phyloP scores from a whole-genome alignment of 2,113 vertebrate genomes.

The Circaetus gallicus region DNA sequence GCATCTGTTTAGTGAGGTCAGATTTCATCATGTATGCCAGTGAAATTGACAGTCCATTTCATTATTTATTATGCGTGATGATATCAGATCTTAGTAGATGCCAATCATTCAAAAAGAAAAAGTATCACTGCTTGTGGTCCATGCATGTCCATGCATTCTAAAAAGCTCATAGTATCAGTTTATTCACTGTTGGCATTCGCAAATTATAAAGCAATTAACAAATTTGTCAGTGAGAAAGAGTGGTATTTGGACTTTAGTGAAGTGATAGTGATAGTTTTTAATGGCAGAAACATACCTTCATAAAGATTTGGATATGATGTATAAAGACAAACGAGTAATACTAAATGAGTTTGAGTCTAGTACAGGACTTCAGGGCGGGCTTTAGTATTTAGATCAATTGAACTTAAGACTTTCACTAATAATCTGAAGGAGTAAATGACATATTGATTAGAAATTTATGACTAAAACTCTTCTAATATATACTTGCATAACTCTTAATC shows the following conservation, averaged over 20 bases:
- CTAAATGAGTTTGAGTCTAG: not conserved
- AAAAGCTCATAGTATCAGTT: not conserved
- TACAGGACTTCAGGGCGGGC: not conserved
- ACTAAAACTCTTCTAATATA: not conserved
- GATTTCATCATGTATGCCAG: not conserved
- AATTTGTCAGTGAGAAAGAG: not conserved
- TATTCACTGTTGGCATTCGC: not conserved
- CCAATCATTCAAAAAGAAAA: not conserved
- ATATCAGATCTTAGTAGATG: too few species aligned
- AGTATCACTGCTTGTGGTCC: fast-evolving
- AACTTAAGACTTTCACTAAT: not conserved
- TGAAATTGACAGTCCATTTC: not conserved
- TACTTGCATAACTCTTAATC: not conserved
- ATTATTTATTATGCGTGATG: not conserved
- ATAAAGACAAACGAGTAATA: not conserved
- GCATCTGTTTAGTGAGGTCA: not conserved
- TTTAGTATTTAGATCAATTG: not conserved
- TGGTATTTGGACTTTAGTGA: not conserved
- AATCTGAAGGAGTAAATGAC: not conserved
- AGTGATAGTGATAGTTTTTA: not conserved
- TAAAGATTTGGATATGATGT: not conserved
- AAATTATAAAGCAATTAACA: not conserved
- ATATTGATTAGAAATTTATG: not conserved
- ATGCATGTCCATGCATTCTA: not conserved
- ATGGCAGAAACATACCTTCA: not conserved